Percentiles rank a stretch among this genome's conserved stretches.
Conservation (phyloP, 2,888 invertebrate genomes). For the Nemoura dubitans region DNA sequence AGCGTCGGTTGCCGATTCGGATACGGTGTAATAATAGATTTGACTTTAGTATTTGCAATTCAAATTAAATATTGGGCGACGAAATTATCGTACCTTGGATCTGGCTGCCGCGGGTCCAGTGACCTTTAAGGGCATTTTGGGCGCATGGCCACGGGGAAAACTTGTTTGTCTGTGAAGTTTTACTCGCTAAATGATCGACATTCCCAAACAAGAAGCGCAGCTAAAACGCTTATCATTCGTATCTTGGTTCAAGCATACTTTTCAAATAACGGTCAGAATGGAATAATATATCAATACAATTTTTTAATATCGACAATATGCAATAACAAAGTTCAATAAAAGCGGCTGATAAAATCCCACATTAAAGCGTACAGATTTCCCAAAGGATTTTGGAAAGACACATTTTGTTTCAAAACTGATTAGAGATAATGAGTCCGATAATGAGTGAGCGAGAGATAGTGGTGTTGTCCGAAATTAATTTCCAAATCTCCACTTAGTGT, state of each 20-base stretch:
- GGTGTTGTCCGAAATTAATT: neutral
- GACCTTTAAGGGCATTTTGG: neutral
- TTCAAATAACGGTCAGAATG: neutral
- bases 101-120: neutral
- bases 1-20: constrained; percentile 9
- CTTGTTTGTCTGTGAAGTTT: neutral
- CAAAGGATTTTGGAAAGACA: neutral
- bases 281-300: neutral
- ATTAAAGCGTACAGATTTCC: neutral
- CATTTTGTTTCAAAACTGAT: neutral
- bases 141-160: neutral
- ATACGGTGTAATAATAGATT: constrained; percentile 31
- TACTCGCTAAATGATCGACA: neutral
- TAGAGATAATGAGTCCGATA: neutral
- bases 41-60: neutral
- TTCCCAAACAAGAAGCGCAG: neutral
- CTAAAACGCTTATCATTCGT: neutral
- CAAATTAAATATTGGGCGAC: constrained; percentile 18
- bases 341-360: neutral
- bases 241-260: neutral
- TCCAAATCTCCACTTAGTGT: neutral
- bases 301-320: neutral
- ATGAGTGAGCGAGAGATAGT: neutral
- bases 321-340: neutral
- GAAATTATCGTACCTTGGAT: neutral